Evolutionary conservation across 1,140 invertebrate species (phyloP), one percentile per base, ranked within the genome.

Genomic region (Acromyrmex echinatior): DNA sequence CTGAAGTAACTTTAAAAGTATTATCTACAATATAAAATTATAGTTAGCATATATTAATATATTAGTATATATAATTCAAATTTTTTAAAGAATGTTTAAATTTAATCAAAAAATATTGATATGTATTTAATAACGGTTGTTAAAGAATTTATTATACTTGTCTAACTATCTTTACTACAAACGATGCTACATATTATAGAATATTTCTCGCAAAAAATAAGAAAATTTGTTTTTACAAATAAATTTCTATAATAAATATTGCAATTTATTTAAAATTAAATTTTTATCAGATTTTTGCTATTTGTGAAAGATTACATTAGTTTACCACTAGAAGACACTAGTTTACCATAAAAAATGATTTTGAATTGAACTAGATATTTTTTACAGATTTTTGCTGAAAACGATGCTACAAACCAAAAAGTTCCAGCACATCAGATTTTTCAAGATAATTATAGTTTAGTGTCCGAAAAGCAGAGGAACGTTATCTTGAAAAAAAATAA

Each of bases 181-280:
- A 66, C 16, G 28, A 66, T 45, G 18, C 21, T 84, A 51, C 4
- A 25, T 21, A 73, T 1, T 9, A 58, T 74, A 58, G 7, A 31
- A 3, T 9, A 28, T 74, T 58, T 39, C n/a, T 35, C 31, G n/a
- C 1, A 28, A 28, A 39, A 25, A 39, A 78, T 14, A 76, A 77
- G 18, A 65, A 63, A 77, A 6, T 3, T 39, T 35, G 3, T 18
- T 79, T 7, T 63, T 12, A 49, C 25, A 28, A 21, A 21, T 21
- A 21, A 21, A 79, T 35, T 66, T 79, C 16, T 79, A 63, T 45
- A 10, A 65, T 63, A 28, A 63, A 25, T 63, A 45, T 25, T 62
- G 21, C 12, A 28, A 28, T 62, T 62, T 25, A 28, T 28, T 62
- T 14, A 1, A 62, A 14, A 62, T 77, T 62, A 77, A 77, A 77